A percentile compares a stretch with the other conserved stretches of the same genome.
These are phyloP conservation scores for Plemyria rubiginata DNA, from an alignment of 2,888 invertebrate genomes.

Conservation along the genomic window DNA sequence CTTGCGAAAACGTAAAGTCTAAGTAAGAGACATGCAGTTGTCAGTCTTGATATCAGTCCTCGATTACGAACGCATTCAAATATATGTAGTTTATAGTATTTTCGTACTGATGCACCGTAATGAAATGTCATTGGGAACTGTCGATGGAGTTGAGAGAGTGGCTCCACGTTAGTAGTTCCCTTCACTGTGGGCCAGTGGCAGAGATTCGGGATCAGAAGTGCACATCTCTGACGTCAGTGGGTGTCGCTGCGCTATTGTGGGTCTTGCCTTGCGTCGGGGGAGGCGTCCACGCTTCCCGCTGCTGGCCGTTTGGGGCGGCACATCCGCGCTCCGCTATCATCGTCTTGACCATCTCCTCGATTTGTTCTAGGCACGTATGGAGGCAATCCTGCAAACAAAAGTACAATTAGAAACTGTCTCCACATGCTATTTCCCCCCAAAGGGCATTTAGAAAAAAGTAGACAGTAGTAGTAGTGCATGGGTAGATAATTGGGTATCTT, in stretches of 20 bases:
- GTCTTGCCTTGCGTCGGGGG: conserved; percentile 83
- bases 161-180: conserved; percentile 18
- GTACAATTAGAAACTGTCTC: neutral
- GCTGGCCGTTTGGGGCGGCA: conserved; percentile 75
- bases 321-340: conserved; percentile 75
- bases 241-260: conserved; percentile 91
- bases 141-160: conserved; percentile 29
- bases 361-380: conserved; percentile 90
- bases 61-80: conserved; percentile 74
- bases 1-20: conserved; percentile 70
- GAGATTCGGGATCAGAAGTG: conserved; percentile 84
- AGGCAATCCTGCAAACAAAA: conserved; percentile 89
- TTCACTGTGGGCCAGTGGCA: conserved; percentile 26
- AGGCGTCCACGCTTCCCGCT: conserved; percentile 77
- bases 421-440: too few species aligned
- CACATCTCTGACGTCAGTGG: conserved; percentile 94
- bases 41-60: conserved; percentile 84
- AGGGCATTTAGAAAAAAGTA: too few species aligned
- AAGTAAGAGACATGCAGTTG: conserved; percentile 76
- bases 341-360: conserved; percentile 90
- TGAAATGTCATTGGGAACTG: conserved; percentile 56
- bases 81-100: conserved; percentile 80
- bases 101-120: conserved; percentile 79
- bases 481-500: conserved; percentile 54
- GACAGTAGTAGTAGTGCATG: neutral